Percentiles rank a stretch among this genome's conserved stretches.
Evolutionary conservation across 2,888 invertebrate species (phyloP).

Genomic region (Heliconius cydno): DNA sequence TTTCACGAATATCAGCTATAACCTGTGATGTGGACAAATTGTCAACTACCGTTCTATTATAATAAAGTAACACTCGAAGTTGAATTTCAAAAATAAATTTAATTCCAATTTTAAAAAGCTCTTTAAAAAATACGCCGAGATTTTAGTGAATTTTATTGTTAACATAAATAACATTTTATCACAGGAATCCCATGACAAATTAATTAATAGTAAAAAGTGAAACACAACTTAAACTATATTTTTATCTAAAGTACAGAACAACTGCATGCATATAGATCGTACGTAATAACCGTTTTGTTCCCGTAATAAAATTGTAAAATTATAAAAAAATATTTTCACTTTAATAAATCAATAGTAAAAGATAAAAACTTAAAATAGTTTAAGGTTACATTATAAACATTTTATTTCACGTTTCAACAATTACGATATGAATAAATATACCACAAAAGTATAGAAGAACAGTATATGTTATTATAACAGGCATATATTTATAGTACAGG

Average conservation of each 20-base stretch:
- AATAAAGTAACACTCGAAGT: slow-evolving; percentile 31
- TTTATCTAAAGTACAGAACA: background rate
- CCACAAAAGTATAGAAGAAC: background rate
- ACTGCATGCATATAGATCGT: background rate
- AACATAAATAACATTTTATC: background rate
- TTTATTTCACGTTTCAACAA: background rate
- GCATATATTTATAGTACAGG: background rate
- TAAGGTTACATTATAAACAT: background rate
- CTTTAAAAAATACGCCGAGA: background rate
- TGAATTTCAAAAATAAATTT: slow-evolving; percentile 41
- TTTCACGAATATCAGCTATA: slow-evolving; percentile 32
- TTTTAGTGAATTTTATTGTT: too few species aligned
- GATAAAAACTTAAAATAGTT: slow-evolving; percentile 6
- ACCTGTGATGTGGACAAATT: slow-evolving; percentile 35
- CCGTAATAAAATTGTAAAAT: background rate
- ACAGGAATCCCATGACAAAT: background rate
- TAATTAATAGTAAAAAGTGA: background rate
- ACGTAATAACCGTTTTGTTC: background rate
- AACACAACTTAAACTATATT: too few species aligned
- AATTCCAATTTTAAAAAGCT: background rate
- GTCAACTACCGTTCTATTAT: slow-evolving; percentile 14
- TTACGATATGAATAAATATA: background rate
- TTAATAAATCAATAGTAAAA: slow-evolving; percentile 14
- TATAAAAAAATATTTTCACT: background rate
- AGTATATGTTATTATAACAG: background rate